Base-by-base conservation (phyloP, 2,113 vertebrate genomes). In the Strix aluco region DNA sequence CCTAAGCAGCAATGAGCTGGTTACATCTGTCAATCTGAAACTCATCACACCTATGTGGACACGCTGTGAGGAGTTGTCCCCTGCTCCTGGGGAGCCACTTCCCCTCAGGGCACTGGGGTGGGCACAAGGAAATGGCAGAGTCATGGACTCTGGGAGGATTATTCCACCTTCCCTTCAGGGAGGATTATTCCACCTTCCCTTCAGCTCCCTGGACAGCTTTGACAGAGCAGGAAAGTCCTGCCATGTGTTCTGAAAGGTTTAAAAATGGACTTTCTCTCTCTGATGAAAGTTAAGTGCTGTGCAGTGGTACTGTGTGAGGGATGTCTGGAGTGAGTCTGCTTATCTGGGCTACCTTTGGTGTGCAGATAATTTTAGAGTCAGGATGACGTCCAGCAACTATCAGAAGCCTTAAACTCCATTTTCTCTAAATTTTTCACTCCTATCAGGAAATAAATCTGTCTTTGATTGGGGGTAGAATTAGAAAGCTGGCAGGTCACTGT, bases 401-500 rank as follows among this genome's bases (percentile, higher is more conserved):
- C 66, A 80, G 70, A 92, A 95, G 83, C 20, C n/a, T 90, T 81
- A 91, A 96, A 90, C 19, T 94, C 70, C 15, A 91, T 96, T 95
- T 96, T 96, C 66, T 93, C n/a, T 82, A 85, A 85, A 88, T 91
- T 96, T 95, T 93, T 61, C 70, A 80, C 49, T 93, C 49, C 71
- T 94, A 88, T 93, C 74, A 75, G 84, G 78, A 96, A 96, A 93
- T 93, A 96, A 97, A 97, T 96, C 92, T 87, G 27, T 92, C 79
- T 95, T 92, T 94, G 93, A 97, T 94, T 96, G 92, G 87, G 78
- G 44, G 62, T 94, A 94, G 87, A 93, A 92, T 61, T 94, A 92
- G 94, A 95, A 95, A 94, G 63, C 92, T 88, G 74, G 67, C 40
- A 93, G 95, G 93, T 96, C 96, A 95, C 87, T 73, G 27, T 88